Conservation (phyloP, 1,140 invertebrate species). For the Drosophila subobscura region DNA sequence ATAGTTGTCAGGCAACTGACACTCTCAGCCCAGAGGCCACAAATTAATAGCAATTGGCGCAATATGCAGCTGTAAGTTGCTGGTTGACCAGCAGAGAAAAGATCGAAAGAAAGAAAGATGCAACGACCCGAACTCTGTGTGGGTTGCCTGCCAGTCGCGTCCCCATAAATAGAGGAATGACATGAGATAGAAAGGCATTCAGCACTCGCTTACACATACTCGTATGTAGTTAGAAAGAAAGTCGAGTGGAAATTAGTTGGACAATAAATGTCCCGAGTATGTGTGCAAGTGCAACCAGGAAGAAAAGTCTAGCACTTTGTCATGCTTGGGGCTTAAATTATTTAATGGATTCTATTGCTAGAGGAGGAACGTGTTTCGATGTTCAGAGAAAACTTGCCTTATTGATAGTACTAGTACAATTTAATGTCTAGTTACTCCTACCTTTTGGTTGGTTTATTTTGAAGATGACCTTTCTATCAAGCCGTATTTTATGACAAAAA, state of each 20-base stretch:
- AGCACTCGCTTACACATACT: slow-evolving; percentile 1
- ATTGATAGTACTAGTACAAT: no score
- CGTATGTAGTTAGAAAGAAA: slow-evolving; percentile 48
- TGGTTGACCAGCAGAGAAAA: slow-evolving; percentile 40
- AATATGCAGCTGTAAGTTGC: slow-evolving; percentile 41
- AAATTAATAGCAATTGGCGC: slow-evolving; percentile 55
- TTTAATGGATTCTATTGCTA: slow-evolving; percentile 4
- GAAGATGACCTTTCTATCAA: no score
- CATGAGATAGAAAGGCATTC: slow-evolving; percentile 27
- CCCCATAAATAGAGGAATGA: slow-evolving; percentile 30
- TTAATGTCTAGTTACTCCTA: not conserved
- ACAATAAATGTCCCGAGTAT: slow-evolving; percentile 35
- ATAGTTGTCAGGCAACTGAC: slow-evolving; percentile 27
- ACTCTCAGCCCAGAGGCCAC: slow-evolving; percentile 35
- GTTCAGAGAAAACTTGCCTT: not conserved
- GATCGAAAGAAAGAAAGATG: slow-evolving; percentile 47
- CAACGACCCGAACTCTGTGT: slow-evolving; percentile 50
- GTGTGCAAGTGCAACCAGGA: slow-evolving; percentile 35
- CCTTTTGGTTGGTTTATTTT: not conserved
- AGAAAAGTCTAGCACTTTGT: slow-evolving; percentile 43
- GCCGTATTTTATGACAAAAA: not conserved
- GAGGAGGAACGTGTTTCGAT: not conserved
- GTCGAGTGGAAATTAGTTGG: slow-evolving; percentile 46
- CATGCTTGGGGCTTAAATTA: slow-evolving; percentile 10
- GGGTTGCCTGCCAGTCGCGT: slow-evolving; percentile 14